Evolutionary conservation across 2,888 invertebrate species (phyloP), one percentile per base, ranked within the genome.

Genomic region (Anticlea derivata): DNA sequence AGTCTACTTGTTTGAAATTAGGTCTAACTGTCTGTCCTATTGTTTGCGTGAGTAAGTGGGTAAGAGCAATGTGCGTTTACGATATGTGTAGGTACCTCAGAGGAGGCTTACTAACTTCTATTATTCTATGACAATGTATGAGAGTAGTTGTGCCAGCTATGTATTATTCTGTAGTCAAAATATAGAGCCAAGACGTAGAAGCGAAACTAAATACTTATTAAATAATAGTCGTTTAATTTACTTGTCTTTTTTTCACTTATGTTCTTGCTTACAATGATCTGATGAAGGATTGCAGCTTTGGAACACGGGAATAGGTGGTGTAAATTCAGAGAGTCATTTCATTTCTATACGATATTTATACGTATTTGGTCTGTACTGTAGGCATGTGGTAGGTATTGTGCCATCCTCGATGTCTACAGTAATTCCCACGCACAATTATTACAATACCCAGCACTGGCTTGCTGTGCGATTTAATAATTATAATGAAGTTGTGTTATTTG

Each of bases 391-490:
- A 20, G 22, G 37, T 46, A 38, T 46, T 46, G 46, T 30, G 30
- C 17, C 38, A 46, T 46, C 38, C 37, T 27, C n/a, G 13, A 23
- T 27, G 10, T 17, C 37, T 33, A 31, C 17, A 8, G 27, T 22
- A 7, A 7, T 38, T 46, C 46, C 38, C 46, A 46, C 46, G 46
- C 46, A 46, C 30, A 23, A 12, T 12, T 30, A 7, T 23, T 12
- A 24, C 37, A 17, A 17, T 17, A 17, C 2, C 27, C 12, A 23
- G 29, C 7, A n/a, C n/a, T 31, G 22, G 24, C 38, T 38, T 17
- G 30, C 29, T 30, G 17, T 35, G 22, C 29, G 29, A 37, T 38
- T 46, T 24, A 30, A 46, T 46, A 12, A 17, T 27, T 17, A 17
- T 10, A 17, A 26, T 22, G 11, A 12, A 31, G 13, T 38, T 38